Conservation (phyloP, 2,888 invertebrate genomes). For the Drosophila pseudotalamancana region DNA sequence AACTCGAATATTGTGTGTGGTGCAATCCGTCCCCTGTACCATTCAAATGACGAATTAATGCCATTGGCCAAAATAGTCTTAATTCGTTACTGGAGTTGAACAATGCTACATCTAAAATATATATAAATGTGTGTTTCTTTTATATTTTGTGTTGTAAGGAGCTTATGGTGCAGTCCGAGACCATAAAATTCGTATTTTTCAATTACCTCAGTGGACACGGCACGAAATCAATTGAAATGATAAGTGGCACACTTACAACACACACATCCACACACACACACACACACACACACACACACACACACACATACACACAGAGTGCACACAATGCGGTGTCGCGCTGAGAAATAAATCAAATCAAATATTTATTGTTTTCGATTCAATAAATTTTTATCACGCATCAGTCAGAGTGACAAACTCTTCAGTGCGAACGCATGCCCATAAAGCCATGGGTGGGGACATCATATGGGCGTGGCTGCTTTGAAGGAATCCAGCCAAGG, state of each 20-base stretch:
- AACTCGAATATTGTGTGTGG: background rate
- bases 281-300: constrained; percentile 1
- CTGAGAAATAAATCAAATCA: constrained; percentile 75
- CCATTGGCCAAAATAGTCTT: no score
- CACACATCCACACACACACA: constrained; percentile 1
- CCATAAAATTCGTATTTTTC: constrained; percentile 52
- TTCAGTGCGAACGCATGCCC: constrained; percentile 40
- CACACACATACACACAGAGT: background rate
- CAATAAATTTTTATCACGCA: constrained; percentile 79
- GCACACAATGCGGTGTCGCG: constrained; percentile 18
- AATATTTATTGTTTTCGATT: constrained; percentile 78
- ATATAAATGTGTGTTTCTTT: no score
- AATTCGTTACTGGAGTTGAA: no score
- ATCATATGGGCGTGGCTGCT: constrained; percentile 33
- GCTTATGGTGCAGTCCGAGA: background rate
- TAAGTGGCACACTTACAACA: constrained; percentile 23
- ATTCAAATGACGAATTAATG: no score
- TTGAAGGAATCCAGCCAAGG: constrained; percentile 33
- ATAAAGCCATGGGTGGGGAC: constrained; percentile 31
- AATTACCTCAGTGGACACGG: constrained; percentile 58
- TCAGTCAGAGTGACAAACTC: constrained; percentile 49
- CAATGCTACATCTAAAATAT: no score
- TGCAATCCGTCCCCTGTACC: no score
- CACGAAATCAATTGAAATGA: constrained; percentile 67
- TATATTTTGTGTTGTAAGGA: background rate